phyloP scores from a whole-genome alignment of 2,113 vertebrate species.

The Pseudois nayaur region DNA sequence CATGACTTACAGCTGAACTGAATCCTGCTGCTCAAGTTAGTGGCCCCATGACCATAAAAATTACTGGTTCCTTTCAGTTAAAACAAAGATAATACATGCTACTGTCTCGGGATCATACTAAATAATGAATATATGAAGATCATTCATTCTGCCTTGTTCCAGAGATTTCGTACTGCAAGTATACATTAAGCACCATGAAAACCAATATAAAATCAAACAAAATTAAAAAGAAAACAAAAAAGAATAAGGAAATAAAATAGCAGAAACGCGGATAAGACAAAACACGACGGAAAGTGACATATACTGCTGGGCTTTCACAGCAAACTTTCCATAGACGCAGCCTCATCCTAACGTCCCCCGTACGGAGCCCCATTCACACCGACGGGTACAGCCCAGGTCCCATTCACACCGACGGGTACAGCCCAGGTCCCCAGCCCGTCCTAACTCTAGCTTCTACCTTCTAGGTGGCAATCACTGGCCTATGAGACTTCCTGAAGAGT shows the following conservation, averaged over 20 bases:
- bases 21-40: background rate
- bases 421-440: background rate
- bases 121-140: background rate
- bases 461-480: fast-evolving
- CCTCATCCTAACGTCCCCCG: fast-evolving
- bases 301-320: fast-evolving
- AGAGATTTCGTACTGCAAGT: fast-evolving
- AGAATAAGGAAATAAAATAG: background rate
- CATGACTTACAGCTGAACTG: background rate
- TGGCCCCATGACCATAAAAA: background rate
- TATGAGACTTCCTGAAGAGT: background rate
- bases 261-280: background rate
- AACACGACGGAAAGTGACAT: background rate
- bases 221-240: background rate
- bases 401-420: fast-evolving
- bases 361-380: background rate
- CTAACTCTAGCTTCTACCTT: background rate
- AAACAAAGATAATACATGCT: background rate
- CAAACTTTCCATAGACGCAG: background rate
- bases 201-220: background rate
- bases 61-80: fast-evolving
- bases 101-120: fast-evolving
- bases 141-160: background rate
- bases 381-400: background rate
- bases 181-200: fast-evolving